A percentile compares a stretch with the other conserved stretches of the same genome.
phyloP scores from a whole-genome alignment of 1,140 invertebrate genomes.

The Musca vetustissima region DNA sequence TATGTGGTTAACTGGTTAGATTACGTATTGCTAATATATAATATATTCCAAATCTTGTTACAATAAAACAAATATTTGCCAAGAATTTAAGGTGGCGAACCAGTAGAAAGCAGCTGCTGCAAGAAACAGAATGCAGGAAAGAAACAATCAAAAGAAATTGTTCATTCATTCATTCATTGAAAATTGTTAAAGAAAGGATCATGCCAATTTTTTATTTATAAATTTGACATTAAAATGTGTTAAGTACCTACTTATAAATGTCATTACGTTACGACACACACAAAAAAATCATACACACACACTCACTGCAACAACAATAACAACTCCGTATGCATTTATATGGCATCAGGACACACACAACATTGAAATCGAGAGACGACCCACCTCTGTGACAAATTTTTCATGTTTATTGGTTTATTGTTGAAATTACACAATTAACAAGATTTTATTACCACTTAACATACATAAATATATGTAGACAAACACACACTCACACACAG shows the following conservation, averaged over 20 bases:
- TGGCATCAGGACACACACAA: not conserved
- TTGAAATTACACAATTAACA: conserved; percentile 21
- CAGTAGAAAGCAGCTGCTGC: too few relatives aligned
- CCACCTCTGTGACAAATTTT: conserved; percentile 19
- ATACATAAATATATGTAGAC: too few relatives aligned
- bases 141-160: too few relatives aligned
- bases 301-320: too few relatives aligned
- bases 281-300: too few relatives aligned
- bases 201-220: conserved; percentile 10
- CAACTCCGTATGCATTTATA: not conserved
- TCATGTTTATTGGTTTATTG: conserved; percentile 24
- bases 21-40: too few relatives aligned
- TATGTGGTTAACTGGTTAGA: too few relatives aligned
- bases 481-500: not conserved
- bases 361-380: not conserved
- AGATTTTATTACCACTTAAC: conserved; percentile 20
- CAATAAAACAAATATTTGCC: too few relatives aligned
- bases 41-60: too few relatives aligned
- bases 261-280: not conserved
- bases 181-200: not conserved
- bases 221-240: conserved; percentile 21
- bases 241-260: conserved; percentile 22
- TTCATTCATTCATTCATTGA: too few relatives aligned
- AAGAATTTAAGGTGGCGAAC: too few relatives aligned
- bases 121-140: too few relatives aligned